phyloP scores from a whole-genome alignment of 2,113 vertebrate species.

The Aleadryas rufinucha region DNA sequence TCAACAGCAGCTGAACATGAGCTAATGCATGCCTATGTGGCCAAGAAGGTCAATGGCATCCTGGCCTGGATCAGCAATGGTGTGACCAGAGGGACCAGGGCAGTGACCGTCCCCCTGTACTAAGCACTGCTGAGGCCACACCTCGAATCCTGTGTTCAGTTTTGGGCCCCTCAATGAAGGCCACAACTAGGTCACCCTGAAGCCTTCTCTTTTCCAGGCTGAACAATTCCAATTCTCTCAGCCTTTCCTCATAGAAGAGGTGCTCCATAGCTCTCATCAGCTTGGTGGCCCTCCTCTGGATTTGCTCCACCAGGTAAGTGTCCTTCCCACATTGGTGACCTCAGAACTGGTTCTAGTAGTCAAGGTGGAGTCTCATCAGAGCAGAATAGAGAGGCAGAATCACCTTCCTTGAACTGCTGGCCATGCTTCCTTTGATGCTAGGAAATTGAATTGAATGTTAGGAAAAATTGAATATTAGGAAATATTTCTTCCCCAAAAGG shows the following conservation, averaged over 20 bases:
- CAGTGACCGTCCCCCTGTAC: background rate
- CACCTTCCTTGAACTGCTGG: no score
- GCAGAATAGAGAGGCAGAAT: background rate
- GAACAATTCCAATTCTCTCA: background rate
- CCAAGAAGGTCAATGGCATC: background rate
- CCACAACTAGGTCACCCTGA: background rate
- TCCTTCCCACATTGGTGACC: background rate
- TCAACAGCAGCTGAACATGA: rapidly evolving
- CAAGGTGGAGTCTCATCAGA: background rate
- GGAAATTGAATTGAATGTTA: background rate
- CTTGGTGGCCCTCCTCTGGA: background rate
- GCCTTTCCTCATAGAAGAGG: background rate
- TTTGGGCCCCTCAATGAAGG: background rate
- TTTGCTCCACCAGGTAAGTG: background rate
- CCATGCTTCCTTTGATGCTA: background rate
- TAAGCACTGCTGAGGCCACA: background rate
- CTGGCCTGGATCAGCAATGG: background rate
- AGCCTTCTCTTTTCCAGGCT: background rate
- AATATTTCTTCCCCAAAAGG: background rate
- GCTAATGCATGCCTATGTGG: rapidly evolving
- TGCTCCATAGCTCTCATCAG: background rate
- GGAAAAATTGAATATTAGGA: background rate
- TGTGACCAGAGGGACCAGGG: background rate
- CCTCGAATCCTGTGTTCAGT: rapidly evolving
- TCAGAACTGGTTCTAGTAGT: background rate